phyloP scores from a whole-genome alignment of 2,888 invertebrate genomes.

The Exocentrus adspersus region DNA sequence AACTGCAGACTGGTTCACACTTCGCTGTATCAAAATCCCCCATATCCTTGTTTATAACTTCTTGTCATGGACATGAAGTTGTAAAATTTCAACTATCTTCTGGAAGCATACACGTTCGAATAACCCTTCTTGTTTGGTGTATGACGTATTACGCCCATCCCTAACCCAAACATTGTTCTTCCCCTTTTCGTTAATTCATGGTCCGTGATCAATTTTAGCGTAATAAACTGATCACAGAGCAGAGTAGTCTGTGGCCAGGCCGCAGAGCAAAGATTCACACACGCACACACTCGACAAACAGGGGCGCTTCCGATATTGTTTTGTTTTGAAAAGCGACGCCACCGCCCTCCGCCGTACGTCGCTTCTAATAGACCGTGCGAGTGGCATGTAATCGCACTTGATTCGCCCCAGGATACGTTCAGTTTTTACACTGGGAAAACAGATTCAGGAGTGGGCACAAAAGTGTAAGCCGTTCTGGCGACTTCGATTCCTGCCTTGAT shows the following conservation, averaged over 20 bases:
- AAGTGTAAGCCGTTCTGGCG: too few species aligned
- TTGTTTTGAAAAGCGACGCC: conserved; percentile 30
- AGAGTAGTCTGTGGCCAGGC: too few species aligned
- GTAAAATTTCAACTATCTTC: too few species aligned
- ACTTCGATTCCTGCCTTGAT: too few species aligned
- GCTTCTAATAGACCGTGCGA: conserved; percentile 35
- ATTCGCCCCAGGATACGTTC: conserved; percentile 12
- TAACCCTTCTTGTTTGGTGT: not conserved
- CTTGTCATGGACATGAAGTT: too few species aligned
- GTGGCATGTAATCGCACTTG: conserved; percentile 35
- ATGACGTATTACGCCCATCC: not conserved
- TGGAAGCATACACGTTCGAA: not conserved
- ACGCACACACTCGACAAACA: conserved; percentile 17
- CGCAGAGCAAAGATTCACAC: conserved; percentile 18
- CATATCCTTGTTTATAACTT: too few species aligned
- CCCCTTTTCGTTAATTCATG: not conserved
- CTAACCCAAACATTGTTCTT: not conserved
- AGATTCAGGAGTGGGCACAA: too few species aligned
- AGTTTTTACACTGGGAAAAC: not conserved
- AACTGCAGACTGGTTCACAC: too few species aligned
- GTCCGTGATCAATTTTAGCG: conserved; percentile 20
- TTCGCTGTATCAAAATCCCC: too few species aligned
- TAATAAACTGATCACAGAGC: conserved; percentile 28
- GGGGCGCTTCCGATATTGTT: conserved; percentile 31
- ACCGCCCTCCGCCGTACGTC: too few species aligned